Percentiles rank a stretch among this genome's conserved stretches.
Conservation (phyloP, 2,888 invertebrate species). For the Chrysodeixis includens region DNA sequence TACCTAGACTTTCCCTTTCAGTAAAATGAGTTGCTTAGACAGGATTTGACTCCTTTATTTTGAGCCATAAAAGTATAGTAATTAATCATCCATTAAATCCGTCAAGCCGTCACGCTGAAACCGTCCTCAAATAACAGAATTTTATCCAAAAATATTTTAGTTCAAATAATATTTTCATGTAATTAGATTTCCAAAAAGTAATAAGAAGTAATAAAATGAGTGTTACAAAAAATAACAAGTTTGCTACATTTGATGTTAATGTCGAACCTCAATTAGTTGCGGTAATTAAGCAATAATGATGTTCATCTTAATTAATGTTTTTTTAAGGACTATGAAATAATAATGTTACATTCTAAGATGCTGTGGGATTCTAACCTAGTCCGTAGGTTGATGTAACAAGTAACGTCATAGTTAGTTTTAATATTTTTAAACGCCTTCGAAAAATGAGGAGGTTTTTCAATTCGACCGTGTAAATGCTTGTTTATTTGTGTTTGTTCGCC, state of each 20-base stretch:
- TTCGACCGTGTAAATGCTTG: no score
- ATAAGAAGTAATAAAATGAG: background rate
- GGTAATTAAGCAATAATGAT: conserved; percentile 17
- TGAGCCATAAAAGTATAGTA: background rate
- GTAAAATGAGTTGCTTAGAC: no score
- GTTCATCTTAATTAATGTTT: conserved; percentile 18
- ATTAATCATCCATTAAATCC: conserved; percentile 1
- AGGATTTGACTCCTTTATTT: background rate
- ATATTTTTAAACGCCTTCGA: background rate
- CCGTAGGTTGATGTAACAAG: background rate
- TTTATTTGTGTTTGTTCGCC: no score
- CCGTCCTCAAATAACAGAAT: background rate
- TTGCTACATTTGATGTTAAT: conserved; percentile 12
- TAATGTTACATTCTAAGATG: background rate
- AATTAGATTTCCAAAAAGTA: background rate
- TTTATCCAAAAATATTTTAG: background rate
- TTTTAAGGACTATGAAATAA: background rate
- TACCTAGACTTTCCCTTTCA: no score
- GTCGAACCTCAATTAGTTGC: conserved; percentile 12
- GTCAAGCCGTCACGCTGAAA: background rate
- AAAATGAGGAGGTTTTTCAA: no score
- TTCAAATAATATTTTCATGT: conserved; percentile 15
- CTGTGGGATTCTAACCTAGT: background rate
- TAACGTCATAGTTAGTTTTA: no score
- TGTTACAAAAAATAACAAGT: conserved; percentile 5